These are phyloP conservation scores for Aphaenogaster rudis DNA, from an alignment of 1,140 invertebrate genomes.

Conservation along the genomic window DNA sequence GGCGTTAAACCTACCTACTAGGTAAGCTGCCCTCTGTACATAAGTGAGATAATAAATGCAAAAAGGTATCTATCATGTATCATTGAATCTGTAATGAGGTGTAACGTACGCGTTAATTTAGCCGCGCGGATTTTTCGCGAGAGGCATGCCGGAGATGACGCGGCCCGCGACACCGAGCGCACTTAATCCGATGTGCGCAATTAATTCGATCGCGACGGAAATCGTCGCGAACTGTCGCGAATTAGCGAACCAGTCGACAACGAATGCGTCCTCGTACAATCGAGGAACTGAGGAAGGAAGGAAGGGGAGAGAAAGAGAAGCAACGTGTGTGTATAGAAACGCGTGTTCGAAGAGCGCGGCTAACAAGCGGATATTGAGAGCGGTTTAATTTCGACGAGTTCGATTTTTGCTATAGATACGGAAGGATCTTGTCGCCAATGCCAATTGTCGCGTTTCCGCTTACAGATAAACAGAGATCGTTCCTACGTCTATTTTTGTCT, in stretches of 20 bases:
- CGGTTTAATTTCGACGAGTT: neutral
- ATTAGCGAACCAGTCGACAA: constrained; percentile 17
- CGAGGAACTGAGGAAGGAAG: constrained; percentile 19
- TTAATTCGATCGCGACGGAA: neutral
- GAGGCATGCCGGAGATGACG: neutral
- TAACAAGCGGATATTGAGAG: neutral
- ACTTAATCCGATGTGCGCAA: neutral
- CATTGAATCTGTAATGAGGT: constrained; percentile 85
- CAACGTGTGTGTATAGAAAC: neutral
- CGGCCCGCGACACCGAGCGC: constrained; percentile 43
- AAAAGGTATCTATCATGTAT: constrained; percentile 76
- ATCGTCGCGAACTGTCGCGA: neutral
- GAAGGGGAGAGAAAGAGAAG: constrained; percentile 47
- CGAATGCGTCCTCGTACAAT: neutral
- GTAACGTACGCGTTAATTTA: constrained; percentile 84
- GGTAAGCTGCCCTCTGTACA: constrained; percentile 81
- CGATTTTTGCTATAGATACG: constrained; percentile 6
- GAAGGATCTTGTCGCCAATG: neutral
- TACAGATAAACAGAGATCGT: neutral
- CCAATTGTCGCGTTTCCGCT: neutral
- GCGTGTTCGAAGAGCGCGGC: neutral
- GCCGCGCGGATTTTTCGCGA: constrained; percentile 78
- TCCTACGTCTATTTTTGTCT: constrained; percentile 2
- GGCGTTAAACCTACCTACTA: constrained; percentile 70
- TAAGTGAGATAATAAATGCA: constrained; percentile 74